Conservation (phyloP, 2,113 vertebrate species). For the Vicugna pacos region DNA sequence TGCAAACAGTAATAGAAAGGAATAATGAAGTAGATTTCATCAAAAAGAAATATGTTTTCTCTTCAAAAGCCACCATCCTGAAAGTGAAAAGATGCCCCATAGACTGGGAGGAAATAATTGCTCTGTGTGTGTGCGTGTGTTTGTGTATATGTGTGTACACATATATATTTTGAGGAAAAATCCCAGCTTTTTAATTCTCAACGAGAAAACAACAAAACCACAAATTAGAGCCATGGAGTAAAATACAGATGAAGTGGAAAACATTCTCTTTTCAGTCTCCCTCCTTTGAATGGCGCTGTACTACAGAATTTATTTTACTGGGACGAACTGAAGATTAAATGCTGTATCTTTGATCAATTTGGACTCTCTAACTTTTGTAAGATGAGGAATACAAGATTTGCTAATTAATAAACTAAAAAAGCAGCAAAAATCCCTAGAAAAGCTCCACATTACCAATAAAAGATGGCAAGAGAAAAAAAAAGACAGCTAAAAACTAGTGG, state of each 20-base stretch:
- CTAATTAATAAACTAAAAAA: slow-evolving; percentile 24
- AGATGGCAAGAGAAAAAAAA: not conserved
- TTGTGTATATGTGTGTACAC: not conserved
- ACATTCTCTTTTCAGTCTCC: not conserved
- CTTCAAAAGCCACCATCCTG: not conserved
- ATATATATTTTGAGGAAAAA: not conserved
- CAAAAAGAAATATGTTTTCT: not conserved
- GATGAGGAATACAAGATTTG: not conserved
- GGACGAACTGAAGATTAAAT: not conserved
- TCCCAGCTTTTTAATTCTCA: not conserved
- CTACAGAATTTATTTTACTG: not conserved
- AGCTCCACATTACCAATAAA: slow-evolving; percentile 4
- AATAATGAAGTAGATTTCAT: not conserved
- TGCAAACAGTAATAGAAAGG: not conserved
- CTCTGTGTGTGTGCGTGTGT: not conserved
- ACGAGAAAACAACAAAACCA: slow-evolving; percentile 44
- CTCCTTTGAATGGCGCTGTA: not conserved
- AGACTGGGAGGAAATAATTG: not conserved
- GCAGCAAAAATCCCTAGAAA: slow-evolving; percentile 27
- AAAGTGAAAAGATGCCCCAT: not conserved
- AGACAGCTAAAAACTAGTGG: not conserved
- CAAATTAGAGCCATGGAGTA: slow-evolving; percentile 22
- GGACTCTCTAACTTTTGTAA: slow-evolving; percentile 18
- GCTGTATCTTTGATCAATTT: not conserved
- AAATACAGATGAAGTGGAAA: slow-evolving; percentile 34